These are phyloP conservation scores for Lepas anatifera DNA, from an alignment of 2,888 invertebrate species.

Conservation along the genomic window DNA sequence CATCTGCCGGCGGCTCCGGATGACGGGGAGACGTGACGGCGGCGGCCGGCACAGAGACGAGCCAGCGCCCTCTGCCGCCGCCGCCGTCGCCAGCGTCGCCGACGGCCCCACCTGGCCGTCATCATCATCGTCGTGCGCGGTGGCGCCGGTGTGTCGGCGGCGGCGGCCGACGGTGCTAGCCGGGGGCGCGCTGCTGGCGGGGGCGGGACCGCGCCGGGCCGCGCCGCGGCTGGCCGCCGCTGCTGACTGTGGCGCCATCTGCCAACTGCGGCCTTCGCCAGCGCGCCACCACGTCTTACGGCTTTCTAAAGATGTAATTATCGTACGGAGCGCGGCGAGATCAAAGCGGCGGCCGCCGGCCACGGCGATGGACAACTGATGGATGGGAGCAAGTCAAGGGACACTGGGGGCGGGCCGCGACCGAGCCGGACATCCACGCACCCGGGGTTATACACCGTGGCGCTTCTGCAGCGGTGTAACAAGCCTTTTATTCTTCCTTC, in stretches of 20 bases:
- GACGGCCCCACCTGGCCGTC: not conserved
- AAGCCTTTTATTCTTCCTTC: slow-evolving; percentile 3
- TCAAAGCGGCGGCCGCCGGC: not conserved
- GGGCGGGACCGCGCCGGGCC: not conserved
- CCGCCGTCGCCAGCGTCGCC: not conserved
- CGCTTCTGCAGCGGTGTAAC: slow-evolving; percentile 2
- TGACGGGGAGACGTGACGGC: too few relatives aligned
- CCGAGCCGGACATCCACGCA: not conserved
- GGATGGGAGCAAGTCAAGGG: slow-evolving; percentile 2
- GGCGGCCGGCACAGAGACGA: not conserved
- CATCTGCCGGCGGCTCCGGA: too few relatives aligned
- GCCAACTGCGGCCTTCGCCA: not conserved
- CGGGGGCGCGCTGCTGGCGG: too few relatives aligned
- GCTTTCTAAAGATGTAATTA: slow-evolving; percentile 12
- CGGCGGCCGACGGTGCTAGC: too few relatives aligned
- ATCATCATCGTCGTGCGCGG: too few relatives aligned
- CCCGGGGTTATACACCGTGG: not conserved
- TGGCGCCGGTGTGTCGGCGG: too few relatives aligned
- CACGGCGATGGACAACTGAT: slow-evolving; percentile 11
- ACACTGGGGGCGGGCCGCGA: not conserved
- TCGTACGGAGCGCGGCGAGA: slow-evolving; percentile 3
- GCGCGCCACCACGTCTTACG: slow-evolving; percentile 3
- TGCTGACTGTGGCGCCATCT: not conserved
- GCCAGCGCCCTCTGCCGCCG: not conserved
- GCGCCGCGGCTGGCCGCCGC: not conserved